Evolutionary conservation across 2,113 vertebrate genomes (phyloP).

Genomic region (Syrrhaptes paradoxus): DNA sequence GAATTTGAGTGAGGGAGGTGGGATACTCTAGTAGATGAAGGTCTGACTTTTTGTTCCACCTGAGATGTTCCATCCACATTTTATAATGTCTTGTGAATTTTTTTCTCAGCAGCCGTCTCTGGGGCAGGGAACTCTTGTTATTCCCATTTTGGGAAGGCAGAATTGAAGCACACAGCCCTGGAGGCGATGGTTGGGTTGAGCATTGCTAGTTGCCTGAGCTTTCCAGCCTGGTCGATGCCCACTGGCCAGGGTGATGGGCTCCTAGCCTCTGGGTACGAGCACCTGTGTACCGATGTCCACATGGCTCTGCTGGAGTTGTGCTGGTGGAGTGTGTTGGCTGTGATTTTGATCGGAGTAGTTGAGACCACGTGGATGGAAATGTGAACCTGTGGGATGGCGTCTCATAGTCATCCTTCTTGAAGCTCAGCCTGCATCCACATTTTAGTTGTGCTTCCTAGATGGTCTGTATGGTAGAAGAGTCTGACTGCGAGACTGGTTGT

Average conservation of each 20-base stretch:
- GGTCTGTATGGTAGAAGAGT: fast-evolving
- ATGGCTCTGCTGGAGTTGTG: background rate
- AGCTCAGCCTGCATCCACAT: fast-evolving
- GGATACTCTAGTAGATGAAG: background rate
- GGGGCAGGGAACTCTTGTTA: background rate
- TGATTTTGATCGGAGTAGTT: background rate
- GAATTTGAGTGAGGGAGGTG: background rate
- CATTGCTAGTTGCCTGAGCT: background rate
- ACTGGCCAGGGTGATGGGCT: background rate
- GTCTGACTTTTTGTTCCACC: background rate
- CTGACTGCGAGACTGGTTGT: background rate
- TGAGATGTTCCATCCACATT: background rate
- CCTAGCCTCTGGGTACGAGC: background rate
- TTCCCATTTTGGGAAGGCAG: background rate
- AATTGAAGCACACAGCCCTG: background rate
- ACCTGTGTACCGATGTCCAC: fast-evolving
- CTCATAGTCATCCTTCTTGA: background rate
- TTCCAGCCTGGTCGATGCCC: background rate
- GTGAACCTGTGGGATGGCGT: background rate
- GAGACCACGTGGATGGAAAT: background rate
- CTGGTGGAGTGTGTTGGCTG: background rate
- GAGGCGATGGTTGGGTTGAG: background rate
- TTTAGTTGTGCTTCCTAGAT: background rate
- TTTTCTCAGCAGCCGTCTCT: background rate
- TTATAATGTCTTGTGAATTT: background rate